Evolutionary conservation across 2,113 vertebrate species (phyloP), one percentile per base, ranked within the genome.

Genomic region (Petroica traversi): DNA sequence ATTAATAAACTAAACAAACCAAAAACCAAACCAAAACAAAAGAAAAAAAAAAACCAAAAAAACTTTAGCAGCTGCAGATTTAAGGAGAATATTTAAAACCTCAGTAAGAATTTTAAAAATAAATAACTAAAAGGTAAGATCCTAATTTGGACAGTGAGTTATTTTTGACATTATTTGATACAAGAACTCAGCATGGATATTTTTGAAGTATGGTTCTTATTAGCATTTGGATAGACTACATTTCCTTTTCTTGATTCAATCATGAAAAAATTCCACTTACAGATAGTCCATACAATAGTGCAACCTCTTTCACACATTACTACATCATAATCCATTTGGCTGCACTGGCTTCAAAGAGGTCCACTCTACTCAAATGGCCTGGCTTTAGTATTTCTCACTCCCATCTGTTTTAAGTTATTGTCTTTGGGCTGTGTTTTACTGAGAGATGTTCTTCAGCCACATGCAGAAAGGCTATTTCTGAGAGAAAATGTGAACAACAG

Each of bases 231-330:
- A 95, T 45, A 36, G 72, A 74, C 36, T 67, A 83, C 75, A 77
- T 92, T 95, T 96, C 92, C 93, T 95, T 92, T 88, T 71, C 93
- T 92, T 96, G 92, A 95, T 95, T 94, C 61, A 94, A 15, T 95
- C 82, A 80, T 41, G 74, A 94, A 96, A 93, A 94, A 59, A 92
- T 92, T 89, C 89, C 75, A 74, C 88, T 89, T 88, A 77, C 59
- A 77, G 85, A 94, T 88, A 94, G 78, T 74, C 90, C 79, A 63
- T 92, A 63, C 88, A 77, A 90, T 67, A 92, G 36, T 45, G 76
- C 75, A 94, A 64, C 38, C 85, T 90, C 90, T 96, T 97, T 96
- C 92, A 88, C 95, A 95, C 94, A 94, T 96, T 96, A 91, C 76
- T 92, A 91, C 88, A 84, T 92, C 90, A 91, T 95, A 96, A 92